Conservation (phyloP, 2,113 vertebrate species). For the Limnothrissa miodon region DNA sequence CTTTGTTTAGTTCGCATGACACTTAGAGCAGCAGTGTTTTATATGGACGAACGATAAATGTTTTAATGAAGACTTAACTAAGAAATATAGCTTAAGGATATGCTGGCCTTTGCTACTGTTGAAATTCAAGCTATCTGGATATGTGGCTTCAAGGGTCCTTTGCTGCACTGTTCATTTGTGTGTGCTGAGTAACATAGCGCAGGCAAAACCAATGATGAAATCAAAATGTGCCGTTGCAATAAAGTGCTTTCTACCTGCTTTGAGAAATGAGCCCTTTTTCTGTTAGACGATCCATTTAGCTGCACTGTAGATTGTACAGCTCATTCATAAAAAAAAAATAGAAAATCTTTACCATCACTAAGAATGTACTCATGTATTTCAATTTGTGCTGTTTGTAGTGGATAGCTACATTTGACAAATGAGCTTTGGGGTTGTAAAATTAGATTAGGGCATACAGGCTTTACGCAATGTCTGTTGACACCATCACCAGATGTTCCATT, state of each 20-base stretch:
- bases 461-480: too few relatives aligned
- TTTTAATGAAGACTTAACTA: constrained; percentile 62
- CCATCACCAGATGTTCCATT: too few relatives aligned
- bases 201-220: constrained; percentile 63
- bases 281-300: background rate
- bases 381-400: too few relatives aligned
- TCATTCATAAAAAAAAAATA: background rate
- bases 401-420: too few relatives aligned
- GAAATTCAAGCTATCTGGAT: constrained; percentile 49
- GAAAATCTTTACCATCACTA: too few relatives aligned
- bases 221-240: constrained; percentile 65
- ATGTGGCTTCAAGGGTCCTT: constrained; percentile 49
- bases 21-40: constrained; percentile 52
- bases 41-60: constrained; percentile 51
- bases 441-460: too few relatives aligned
- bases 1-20: constrained; percentile 37
- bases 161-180: constrained; percentile 63
- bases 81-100: constrained; percentile 37
- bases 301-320: background rate
- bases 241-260: constrained; percentile 61
- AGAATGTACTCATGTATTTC: too few relatives aligned
- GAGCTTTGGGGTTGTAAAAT: too few relatives aligned
- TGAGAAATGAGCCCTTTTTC: constrained; percentile 25
- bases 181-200: constrained; percentile 58
- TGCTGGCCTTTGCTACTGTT: constrained; percentile 53